Base-by-base conservation (phyloP, 2,888 invertebrate species). In the Netelia fuscicornis region DNA sequence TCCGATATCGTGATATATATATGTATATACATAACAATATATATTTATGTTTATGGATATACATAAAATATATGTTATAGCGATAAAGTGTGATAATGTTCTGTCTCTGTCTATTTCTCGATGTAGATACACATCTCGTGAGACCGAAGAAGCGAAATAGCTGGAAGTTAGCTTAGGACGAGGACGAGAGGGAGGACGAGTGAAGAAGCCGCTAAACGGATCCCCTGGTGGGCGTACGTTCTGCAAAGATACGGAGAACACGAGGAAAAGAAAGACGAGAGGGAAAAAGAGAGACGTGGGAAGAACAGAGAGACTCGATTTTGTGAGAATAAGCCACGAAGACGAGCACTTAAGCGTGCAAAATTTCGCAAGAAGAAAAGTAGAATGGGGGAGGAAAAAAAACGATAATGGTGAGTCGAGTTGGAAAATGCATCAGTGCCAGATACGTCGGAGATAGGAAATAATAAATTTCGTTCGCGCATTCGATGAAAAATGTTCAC, bases 351-450 rank as follows among this genome's bases (percentile, higher is more conserved):
- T 60, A 60, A 60, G 25, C 60, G 60, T 20, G 60, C 20, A 60
- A 60, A 20, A 60, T 25, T 60, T 60, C 13, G 48, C 13, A 48
- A 48, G 13, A 48, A 5, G 30, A 3, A 60, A 20, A 23, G 23
- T 25, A 60, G 13, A 60, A 25, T 23, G 23, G 9, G 13, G 11
- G 23, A 25, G 23, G 11, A 23, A 30, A 25, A 60, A 60, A 25
- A 20, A n/a, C 17, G 6, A 13, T 48, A 48, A 48, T 48, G 44
- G 23, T 11, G 67, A 67, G 44, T 37, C 13, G 67, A 42, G 30
- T 67, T 67, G 20, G 67, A 17, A 30, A 67, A 67, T 44, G 17
- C 67, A 44, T 25, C 37, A 25, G 25, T 42, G 42, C 67, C 17
- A 67, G 42, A 17, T 30, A 67, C 17, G 44, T 10, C 44, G 10